Evolutionary conservation across 2,797 vertebrate genomes (phyloP).

Genomic region (Anas bahamensis): DNA sequence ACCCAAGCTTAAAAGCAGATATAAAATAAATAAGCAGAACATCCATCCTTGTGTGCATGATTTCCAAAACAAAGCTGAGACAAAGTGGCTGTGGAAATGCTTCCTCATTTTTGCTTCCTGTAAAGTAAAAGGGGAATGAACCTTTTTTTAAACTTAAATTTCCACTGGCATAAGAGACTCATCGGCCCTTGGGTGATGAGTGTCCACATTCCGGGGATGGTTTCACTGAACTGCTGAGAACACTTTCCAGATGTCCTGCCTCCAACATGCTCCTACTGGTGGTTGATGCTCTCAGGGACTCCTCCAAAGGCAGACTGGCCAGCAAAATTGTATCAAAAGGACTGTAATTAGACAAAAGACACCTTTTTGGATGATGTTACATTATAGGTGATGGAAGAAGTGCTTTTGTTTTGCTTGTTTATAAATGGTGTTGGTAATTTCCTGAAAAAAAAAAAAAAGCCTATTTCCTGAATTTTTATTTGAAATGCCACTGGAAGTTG

Average conservation of each 20-base stretch:
- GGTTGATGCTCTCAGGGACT: not conserved
- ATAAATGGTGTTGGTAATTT: not conserved
- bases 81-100: not conserved
- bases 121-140: not conserved
- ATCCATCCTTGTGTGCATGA: not conserved
- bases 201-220: not conserved
- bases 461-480: not conserved
- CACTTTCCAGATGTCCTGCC: not conserved
- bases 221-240: not conserved
- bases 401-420: not conserved
- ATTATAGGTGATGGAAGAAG: not conserved
- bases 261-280: not conserved
- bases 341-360: not conserved
- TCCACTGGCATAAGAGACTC: not conserved
- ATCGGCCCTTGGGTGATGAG: not conserved
- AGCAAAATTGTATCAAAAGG: not conserved
- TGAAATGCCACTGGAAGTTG: not conserved
- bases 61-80: not conserved
- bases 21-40: not conserved
- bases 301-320: not conserved
- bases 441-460: no score
- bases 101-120: not conserved
- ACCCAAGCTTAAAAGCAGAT: not conserved
- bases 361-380: not conserved
- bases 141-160: not conserved